Percentiles rank a stretch among this genome's conserved stretches.
Evolutionary conservation across 2,888 invertebrate genomes (phyloP).

Genomic region (Pyrocoelia pectoralis): DNA sequence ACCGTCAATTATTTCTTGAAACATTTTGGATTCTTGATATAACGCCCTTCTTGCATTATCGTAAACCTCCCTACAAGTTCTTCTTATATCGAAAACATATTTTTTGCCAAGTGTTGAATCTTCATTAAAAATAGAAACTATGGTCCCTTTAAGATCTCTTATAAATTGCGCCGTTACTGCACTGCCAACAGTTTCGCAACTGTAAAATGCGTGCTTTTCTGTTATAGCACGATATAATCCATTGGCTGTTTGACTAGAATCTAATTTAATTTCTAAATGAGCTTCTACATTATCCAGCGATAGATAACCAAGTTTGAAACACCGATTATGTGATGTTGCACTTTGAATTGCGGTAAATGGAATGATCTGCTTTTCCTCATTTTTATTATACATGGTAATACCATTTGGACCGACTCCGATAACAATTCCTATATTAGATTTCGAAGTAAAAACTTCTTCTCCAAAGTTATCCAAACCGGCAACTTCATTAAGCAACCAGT

Average conservation of each 20-base stretch:
- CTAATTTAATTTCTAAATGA: slow-evolving; percentile 79
- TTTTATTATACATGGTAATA: slow-evolving; percentile 75
- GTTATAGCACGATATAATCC: slow-evolving; percentile 87
- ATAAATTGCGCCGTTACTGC: slow-evolving; percentile 91
- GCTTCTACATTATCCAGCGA: slow-evolving; percentile 73
- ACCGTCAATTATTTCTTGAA: slow-evolving; percentile 44
- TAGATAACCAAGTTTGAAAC: slow-evolving; percentile 79
- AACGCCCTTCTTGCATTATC: slow-evolving; percentile 84
- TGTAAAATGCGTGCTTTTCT: slow-evolving; percentile 92
- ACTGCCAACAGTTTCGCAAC: slow-evolving; percentile 88
- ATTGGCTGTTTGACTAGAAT: slow-evolving; percentile 81
- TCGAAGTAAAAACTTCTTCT: slow-evolving; percentile 82
- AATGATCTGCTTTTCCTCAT: slow-evolving; percentile 75
- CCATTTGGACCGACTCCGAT: slow-evolving; percentile 82
- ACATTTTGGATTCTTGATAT: slow-evolving; percentile 56
- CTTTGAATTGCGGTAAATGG: slow-evolving; percentile 84
- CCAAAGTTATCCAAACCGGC: slow-evolving; percentile 83
- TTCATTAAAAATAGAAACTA: slow-evolving; percentile 91
- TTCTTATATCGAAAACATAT: slow-evolving; percentile 89
- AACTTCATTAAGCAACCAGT: slow-evolving; percentile 83
- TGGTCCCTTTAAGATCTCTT: slow-evolving; percentile 88
- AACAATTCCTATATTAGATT: slow-evolving; percentile 59
- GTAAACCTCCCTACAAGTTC: slow-evolving; percentile 89
- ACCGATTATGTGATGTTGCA: slow-evolving; percentile 77
- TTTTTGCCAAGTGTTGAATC: slow-evolving; percentile 86